phyloP scores from a whole-genome alignment of 2,888 invertebrate species.

The Dromius quadrimaculatus region DNA sequence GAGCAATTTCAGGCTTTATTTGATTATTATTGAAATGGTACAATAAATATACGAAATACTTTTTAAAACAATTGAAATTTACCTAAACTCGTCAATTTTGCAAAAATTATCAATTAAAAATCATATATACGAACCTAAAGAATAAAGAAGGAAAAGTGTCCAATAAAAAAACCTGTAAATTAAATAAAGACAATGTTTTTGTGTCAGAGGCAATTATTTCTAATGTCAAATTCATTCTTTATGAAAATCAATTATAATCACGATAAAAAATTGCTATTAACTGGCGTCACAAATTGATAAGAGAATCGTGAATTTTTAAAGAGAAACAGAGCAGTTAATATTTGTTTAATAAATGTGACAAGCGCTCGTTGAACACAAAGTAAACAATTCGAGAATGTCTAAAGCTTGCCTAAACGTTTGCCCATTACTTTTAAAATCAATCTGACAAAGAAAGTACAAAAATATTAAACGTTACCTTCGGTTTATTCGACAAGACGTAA shows the following conservation, averaged over 20 bases:
- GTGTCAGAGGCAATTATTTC: slow-evolving; percentile 4
- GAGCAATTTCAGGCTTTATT: too few species aligned
- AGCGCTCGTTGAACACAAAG: slow-evolving; percentile 15
- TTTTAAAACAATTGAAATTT: too few species aligned
- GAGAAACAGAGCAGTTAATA: slow-evolving; percentile 43
- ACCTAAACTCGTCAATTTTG: too few species aligned
- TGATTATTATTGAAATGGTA: too few species aligned
- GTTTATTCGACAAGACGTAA: too few species aligned
- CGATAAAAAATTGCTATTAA: slow-evolving; percentile 35
- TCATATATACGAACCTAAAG: too few species aligned
- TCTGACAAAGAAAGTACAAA: neutral
- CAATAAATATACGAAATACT: too few species aligned
- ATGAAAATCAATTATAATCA: slow-evolving; percentile 30
- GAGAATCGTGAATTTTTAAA: slow-evolving; percentile 35
- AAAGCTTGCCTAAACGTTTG: slow-evolving; percentile 37
- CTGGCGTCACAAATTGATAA: slow-evolving; percentile 15
- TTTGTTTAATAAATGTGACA: slow-evolving; percentile 46
- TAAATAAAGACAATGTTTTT: neutral
- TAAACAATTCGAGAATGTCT: slow-evolving; percentile 43
- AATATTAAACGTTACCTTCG: neutral
- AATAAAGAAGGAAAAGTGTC: too few species aligned
- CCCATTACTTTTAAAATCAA: slow-evolving; percentile 33
- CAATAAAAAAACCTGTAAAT: too few species aligned
- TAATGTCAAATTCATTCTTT: slow-evolving; percentile 17
- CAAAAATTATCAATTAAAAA: too few species aligned